These are phyloP conservation scores for Odontomachus brunneus DNA, from an alignment of 1,140 invertebrate species.

Conservation along the genomic window DNA sequence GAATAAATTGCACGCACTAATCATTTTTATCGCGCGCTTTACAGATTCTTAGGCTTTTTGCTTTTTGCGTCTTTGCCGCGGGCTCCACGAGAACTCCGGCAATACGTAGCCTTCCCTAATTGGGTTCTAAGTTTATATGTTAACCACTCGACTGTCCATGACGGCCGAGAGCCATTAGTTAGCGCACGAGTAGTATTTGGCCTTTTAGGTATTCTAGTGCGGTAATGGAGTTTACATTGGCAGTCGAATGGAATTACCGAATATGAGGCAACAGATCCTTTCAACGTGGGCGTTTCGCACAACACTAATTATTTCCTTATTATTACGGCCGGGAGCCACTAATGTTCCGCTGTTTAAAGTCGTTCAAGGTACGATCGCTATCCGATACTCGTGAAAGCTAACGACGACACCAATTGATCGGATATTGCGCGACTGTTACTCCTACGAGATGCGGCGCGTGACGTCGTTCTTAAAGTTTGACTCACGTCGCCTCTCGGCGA, in stretches of 20 bases:
- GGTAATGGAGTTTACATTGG: constrained; percentile 5
- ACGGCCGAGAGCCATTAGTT: background rate
- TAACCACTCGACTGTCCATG: too few species aligned
- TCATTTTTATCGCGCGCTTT: constrained; percentile 26
- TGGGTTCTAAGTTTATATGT: constrained; percentile 2
- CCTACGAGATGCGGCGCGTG: background rate
- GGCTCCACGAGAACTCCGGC: background rate
- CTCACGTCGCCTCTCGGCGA: constrained; percentile 20
- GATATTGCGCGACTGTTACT: background rate
- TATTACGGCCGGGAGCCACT: background rate
- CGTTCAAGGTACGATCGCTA: background rate
- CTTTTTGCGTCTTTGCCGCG: background rate
- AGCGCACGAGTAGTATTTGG: background rate
- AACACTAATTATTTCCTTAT: background rate
- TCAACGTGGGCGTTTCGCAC: background rate
- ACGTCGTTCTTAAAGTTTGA: constrained; percentile 43
- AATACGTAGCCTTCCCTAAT: background rate
- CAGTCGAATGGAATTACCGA: background rate
- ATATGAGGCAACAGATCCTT: background rate
- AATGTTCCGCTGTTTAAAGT: constrained; percentile 2
- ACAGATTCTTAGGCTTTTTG: background rate
- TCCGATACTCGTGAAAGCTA: constrained; percentile 7
- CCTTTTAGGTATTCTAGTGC: background rate
- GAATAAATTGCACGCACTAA: constrained; percentile 4
- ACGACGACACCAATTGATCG: constrained; percentile 4